Conservation (phyloP, 2,113 vertebrate genomes). For the Rafetus swinhoei region DNA sequence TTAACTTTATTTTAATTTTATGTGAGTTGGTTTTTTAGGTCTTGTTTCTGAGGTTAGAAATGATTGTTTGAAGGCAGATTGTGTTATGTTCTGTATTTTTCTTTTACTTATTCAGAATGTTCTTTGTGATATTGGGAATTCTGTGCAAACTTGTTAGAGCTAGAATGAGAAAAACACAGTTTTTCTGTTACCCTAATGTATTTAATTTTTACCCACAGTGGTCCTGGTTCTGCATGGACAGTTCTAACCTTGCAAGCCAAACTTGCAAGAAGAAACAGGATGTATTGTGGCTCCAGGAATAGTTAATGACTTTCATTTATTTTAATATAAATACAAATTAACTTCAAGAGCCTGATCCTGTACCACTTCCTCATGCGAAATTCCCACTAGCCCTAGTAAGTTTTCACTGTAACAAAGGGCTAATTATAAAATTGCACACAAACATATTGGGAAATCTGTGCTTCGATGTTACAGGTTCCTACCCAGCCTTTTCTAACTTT, state of each 20-base stretch:
- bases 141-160: background rate
- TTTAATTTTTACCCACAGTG: background rate
- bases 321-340: background rate
- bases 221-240: background rate
- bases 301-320: background rate
- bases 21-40: background rate
- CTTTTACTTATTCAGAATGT: background rate
- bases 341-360: background rate
- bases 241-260: background rate
- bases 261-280: background rate
- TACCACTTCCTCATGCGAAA: background rate
- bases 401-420: background rate
- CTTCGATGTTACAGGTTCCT: background rate
- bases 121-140: background rate
- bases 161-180: accelerated
- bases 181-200: background rate
- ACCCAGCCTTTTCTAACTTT: background rate
- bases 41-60: conserved; percentile 9
- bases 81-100: background rate
- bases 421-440: background rate
- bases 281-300: background rate
- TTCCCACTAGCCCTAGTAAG: background rate
- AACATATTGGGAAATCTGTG: background rate
- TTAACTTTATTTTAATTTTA: conserved; percentile 12
- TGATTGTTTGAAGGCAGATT: background rate